A percentile compares a stretch with the other conserved stretches of the same genome.
Evolutionary conservation across 1,140 invertebrate genomes (phyloP).

Genomic region (Lasaia peninsularis): DNA sequence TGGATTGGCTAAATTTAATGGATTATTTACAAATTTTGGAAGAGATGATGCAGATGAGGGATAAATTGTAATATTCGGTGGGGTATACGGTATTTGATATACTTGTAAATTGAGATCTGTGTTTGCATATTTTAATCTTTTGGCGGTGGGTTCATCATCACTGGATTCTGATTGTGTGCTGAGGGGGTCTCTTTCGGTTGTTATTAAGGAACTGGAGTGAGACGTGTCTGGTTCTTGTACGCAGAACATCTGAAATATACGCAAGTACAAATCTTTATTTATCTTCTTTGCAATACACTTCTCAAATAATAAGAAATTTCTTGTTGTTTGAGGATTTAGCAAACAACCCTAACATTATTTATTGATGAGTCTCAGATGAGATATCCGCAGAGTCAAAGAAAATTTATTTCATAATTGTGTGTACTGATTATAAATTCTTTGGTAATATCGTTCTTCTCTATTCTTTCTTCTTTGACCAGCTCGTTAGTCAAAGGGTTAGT

Average conservation of each 20-base stretch:
- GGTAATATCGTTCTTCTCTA: too few species aligned
- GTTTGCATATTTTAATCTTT: slow-evolving; percentile 44
- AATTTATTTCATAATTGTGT: too few species aligned
- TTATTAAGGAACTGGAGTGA: slow-evolving; percentile 42
- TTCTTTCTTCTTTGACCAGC: too few species aligned
- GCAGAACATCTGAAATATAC: slow-evolving; percentile 63
- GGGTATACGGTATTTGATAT: slow-evolving; percentile 59
- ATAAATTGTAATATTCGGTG: slow-evolving; percentile 52
- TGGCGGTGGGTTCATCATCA: slow-evolving; percentile 57
- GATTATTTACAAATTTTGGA: slow-evolving; percentile 68
- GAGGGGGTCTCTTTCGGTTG: slow-evolving; percentile 51
- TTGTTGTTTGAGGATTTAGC: too few species aligned
- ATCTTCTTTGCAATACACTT: too few species aligned
- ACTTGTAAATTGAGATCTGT: slow-evolving; percentile 58
- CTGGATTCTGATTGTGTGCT: slow-evolving; percentile 46
- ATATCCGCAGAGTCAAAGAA: too few species aligned
- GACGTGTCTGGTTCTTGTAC: slow-evolving; percentile 54
- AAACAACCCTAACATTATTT: too few species aligned
- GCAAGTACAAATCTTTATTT: too few species aligned
- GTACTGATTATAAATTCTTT: too few species aligned
- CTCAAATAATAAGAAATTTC: too few species aligned
- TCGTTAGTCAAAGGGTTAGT: too few species aligned
- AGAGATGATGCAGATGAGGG: slow-evolving; percentile 36
- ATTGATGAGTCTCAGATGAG: too few species aligned
- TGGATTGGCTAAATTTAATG: slow-evolving; percentile 61